Evolutionary conservation across 1,140 invertebrate genomes (phyloP), one percentile per base, ranked within the genome.

Genomic region (Polypedilum vanderplanki): DNA sequence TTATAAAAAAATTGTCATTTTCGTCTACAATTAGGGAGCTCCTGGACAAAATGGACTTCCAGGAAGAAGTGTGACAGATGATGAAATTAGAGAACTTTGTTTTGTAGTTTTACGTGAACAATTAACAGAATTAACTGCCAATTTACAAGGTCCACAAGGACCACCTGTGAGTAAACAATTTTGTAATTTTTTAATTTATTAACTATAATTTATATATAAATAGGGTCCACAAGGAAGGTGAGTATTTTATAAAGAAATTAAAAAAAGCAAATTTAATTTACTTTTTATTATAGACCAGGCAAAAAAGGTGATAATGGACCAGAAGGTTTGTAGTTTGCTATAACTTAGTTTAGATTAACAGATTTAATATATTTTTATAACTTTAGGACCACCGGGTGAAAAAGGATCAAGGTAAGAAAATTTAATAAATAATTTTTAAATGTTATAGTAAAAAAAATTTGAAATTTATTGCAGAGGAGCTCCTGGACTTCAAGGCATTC

Each of bases 111-210:
- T 70, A 3, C 65, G 65, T 12, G 65, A 70, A 20, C 65, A 70
- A 7, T 8, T 70, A 8, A 18, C 17, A 18, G 65, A 70, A 10
- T 10, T 70, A 18, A 70, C 65, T 8, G 65, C 65, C 17, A 70
- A 70, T 70, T 10, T 70, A 8, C 65, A 70, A 20, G 65, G 65
- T 10, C 65, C 65, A 70, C 65, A 18, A 8, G 65, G 65, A 57
- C 12, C 46, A 12, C 46, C 46, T 12, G 46, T 57, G 15, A n/a
- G 46, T n/a, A 4, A n/a, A 46, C 8, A 12, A 46, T 46, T 46
- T 12, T 46, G 1, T 9, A 46, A 46, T 5, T 5, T 7, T 41
- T 41, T 41, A 41, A 4, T 41, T 41, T 41, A 7, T 41, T n/a
- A n/a, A 41, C 40, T 4, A 41, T 7, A 41, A 7, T 41, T 41